phyloP scores from a whole-genome alignment of 1,140 invertebrate species.

The Dreissena rostriformis region DNA sequence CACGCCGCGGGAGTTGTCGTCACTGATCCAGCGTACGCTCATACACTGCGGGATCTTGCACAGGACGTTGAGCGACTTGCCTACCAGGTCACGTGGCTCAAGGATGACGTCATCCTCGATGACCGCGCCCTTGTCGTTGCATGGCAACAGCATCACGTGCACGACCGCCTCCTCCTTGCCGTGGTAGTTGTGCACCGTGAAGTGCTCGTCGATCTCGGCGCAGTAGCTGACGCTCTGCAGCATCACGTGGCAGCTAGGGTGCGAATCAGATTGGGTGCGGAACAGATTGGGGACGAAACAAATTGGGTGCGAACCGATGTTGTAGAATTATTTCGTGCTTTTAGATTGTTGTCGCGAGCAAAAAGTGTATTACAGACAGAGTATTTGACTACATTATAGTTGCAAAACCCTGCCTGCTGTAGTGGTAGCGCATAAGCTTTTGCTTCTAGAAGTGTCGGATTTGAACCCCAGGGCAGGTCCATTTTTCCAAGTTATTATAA shows the following conservation, averaged over 20 bases:
- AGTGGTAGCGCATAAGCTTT: too few species aligned
- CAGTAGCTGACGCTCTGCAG: conserved; percentile 68
- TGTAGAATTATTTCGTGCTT: too few species aligned
- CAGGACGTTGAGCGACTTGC: conserved; percentile 59
- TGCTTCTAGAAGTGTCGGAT: too few species aligned
- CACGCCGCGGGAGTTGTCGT: conserved; percentile 64
- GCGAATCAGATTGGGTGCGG: not conserved
- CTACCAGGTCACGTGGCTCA: conserved; percentile 66
- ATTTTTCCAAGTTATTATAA: too few species aligned
- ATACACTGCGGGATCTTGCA: conserved; percentile 64
- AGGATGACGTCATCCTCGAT: conserved; percentile 62
- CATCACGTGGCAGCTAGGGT: conserved; percentile 67
- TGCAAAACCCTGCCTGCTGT: too few species aligned
- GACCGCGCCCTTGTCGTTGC: conserved; percentile 57
- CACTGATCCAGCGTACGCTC: conserved; percentile 68
- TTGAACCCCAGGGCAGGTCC: too few species aligned
- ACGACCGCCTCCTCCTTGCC: conserved; percentile 70
- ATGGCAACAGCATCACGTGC: conserved; percentile 66
- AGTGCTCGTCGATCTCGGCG: conserved; percentile 69
- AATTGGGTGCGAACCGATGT: not conserved
- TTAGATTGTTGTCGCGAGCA: too few species aligned
- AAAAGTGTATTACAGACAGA: too few species aligned
- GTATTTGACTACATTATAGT: too few species aligned
- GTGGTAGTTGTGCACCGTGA: conserved; percentile 70
- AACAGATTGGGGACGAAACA: not conserved